Evolutionary conservation across 2,113 vertebrate species (phyloP), one percentile per base, ranked within the genome.

Genomic region (Grantiella picta): DNA sequence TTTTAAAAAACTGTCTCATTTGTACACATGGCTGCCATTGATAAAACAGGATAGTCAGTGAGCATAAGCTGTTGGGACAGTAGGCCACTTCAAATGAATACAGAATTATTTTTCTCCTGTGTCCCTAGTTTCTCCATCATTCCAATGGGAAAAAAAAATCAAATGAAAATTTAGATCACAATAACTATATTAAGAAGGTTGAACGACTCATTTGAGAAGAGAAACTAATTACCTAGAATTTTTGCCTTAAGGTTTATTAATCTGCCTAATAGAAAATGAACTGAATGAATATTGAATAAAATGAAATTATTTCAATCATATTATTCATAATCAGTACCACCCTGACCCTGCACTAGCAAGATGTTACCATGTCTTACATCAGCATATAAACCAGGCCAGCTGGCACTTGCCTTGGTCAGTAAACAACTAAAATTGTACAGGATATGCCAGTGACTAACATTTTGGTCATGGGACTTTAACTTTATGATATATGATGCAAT

Each of bases 11-110:
- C 6, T 54, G 9, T 29, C 24, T 75, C 3, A 2, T 66, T 80
- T 19, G 60, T 25, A 40, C 12, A 57, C 11, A 19, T 17, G 64
- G 15, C 6, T 0, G 0, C 3, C 13, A 9, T 5, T 33, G 21
- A 65, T 54, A 70, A 53, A 95, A 73, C 4, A 72, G 25, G 25
- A 45, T 72, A 82, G n/a, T 31, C 25, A 49, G 15, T 59, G 17
- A 75, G 17, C 7, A 40, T 44, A 85, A 75, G 7, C 28, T 84
- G 4, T 33, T 53, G 18, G 23, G 15, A 66, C 7, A 85, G 22
- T 3, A 91, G 15, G 7, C 3, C 4, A 8, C 3, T 84, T 79
- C 25, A 77, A 9, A 4, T 20, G 21, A 71, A 66, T 14, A 40
- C 5, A 68, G 18, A 1, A 36, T 6, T 45, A 69, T 84, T 73